Evolutionary conservation across 2,797 vertebrate species (phyloP).

Genomic region (Leptodactylus fallax): DNA sequence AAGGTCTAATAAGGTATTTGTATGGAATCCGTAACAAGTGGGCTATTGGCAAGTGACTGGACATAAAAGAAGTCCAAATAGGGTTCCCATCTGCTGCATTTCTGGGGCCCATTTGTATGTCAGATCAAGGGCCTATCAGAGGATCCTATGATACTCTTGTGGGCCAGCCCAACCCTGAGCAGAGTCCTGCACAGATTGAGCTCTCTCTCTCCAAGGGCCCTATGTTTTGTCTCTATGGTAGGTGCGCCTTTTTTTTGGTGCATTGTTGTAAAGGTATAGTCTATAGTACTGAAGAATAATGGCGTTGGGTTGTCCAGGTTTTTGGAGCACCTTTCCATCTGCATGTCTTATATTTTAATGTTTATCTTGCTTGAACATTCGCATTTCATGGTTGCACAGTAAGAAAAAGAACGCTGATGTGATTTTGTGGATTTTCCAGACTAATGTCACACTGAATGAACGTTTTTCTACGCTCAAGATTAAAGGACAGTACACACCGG

Average conservation of each 20-base stretch:
- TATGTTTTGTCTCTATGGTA: not conserved
- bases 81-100: too few relatives aligned
- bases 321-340: not conserved
- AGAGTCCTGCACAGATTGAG: too few relatives aligned
- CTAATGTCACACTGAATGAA: constrained; percentile 79
- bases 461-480: constrained; percentile 79
- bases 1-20: too few relatives aligned
- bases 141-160: too few relatives aligned
- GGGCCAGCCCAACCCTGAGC: too few relatives aligned
- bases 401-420: not conserved
- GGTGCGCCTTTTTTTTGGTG: too few relatives aligned
- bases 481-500: constrained; percentile 63
- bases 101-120: too few relatives aligned
- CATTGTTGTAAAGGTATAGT: not conserved
- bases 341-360: not conserved
- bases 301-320: not conserved
- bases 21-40: too few relatives aligned
- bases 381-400: not conserved
- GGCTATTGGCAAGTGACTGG: too few relatives aligned
- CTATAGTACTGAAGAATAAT: not conserved
- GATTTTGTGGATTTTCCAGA: constrained; percentile 75
- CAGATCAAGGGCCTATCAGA: too few relatives aligned
- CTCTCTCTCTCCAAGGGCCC: too few relatives aligned
- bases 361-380: not conserved
- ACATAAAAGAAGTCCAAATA: too few relatives aligned